Conservation (phyloP, 2,797 vertebrate species). For the Micropoecilia bifurca region DNA sequence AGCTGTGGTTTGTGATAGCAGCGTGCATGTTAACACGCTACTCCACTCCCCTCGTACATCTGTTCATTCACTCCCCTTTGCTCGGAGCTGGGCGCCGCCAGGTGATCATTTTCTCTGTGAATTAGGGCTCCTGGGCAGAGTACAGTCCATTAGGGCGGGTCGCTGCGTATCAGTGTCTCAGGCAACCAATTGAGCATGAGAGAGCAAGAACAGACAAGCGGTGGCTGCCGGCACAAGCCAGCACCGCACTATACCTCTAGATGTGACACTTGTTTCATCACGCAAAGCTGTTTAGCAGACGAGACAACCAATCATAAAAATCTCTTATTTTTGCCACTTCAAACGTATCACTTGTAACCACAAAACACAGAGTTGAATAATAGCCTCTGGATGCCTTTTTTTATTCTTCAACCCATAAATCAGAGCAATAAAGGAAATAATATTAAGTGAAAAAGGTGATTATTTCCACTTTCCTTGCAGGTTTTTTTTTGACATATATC, state of each 20-base stretch:
- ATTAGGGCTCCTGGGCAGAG: slow-evolving; percentile 66
- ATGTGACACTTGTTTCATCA: slow-evolving; percentile 52
- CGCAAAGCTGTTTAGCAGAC: slow-evolving; percentile 18
- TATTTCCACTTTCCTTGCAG: background rate
- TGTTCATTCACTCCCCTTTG: slow-evolving; percentile 53
- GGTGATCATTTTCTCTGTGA: slow-evolving; percentile 72
- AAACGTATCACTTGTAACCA: background rate
- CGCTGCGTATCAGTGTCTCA: slow-evolving; percentile 63
- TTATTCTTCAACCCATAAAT: background rate
- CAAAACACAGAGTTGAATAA: background rate
- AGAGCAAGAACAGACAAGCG: slow-evolving; percentile 48
- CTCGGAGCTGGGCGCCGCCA: slow-evolving; percentile 51
- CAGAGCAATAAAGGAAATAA: background rate
- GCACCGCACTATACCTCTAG: slow-evolving; percentile 15
- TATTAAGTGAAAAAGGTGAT: background rate
- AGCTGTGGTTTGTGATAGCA: slow-evolving; percentile 50
- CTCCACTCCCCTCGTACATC: slow-evolving; percentile 50
- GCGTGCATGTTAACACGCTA: slow-evolving; percentile 47
- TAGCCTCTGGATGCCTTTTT: background rate
- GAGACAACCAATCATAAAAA: background rate
- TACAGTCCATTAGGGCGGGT: slow-evolving; percentile 64
- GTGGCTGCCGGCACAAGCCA: slow-evolving; percentile 23
- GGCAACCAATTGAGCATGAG: slow-evolving; percentile 65
- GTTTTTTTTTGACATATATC: no score
- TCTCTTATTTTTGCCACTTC: background rate